These are phyloP conservation scores for Carassius carassius DNA, from an alignment of 2,113 vertebrate species.

Conservation along the genomic window DNA sequence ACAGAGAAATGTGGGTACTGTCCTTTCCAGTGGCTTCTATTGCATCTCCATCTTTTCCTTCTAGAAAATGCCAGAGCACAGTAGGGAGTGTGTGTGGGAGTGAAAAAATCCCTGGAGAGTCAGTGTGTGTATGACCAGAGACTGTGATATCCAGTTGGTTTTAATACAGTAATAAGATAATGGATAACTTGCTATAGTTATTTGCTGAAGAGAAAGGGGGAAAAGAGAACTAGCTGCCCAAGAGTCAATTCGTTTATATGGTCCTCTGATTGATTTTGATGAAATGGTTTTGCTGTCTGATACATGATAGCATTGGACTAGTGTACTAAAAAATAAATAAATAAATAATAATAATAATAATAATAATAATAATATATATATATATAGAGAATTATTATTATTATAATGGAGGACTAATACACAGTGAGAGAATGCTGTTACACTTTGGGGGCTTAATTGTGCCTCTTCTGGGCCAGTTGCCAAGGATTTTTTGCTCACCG, in stretches of 20 bases:
- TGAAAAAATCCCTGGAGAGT: not conserved
- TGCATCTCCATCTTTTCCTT: not conserved
- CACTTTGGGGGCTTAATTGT: too few species aligned
- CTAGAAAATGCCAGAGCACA: conserved; percentile 10
- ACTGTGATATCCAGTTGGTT: not conserved
- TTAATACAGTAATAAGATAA: not conserved
- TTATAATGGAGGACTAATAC: too few species aligned
- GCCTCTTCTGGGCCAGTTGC: too few species aligned
- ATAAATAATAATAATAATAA: too few species aligned
- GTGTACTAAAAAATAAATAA: too few species aligned
- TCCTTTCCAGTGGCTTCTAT: not conserved
- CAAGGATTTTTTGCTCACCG: too few species aligned
- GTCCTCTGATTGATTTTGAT: not conserved
- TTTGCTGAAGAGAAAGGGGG: too few species aligned
- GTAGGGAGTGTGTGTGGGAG: not conserved
- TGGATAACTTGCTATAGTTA: not conserved
- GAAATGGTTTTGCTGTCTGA: not conserved
- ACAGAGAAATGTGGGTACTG: not conserved
- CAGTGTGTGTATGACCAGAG: not conserved
- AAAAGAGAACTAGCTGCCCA: not conserved
- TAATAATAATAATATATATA: too few species aligned
- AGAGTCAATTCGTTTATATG: not conserved
- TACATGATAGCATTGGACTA: not conserved
- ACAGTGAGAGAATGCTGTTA: too few species aligned
- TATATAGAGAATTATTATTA: too few species aligned